These are phyloP conservation scores for Thaumetopoea pityocampa DNA, from an alignment of 1,140 invertebrate genomes.

Conservation along the genomic window DNA sequence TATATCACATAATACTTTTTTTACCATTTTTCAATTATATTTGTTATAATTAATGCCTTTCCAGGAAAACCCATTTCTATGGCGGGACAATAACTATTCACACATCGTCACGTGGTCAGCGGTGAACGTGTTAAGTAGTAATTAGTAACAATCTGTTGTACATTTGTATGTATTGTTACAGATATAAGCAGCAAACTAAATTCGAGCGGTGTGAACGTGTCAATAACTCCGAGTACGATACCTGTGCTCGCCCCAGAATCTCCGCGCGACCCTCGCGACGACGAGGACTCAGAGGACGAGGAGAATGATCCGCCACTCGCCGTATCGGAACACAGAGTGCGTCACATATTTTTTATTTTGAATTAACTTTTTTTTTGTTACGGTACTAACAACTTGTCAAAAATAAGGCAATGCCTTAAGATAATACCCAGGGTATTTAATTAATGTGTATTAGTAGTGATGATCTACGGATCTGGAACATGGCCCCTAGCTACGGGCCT, in stretches of 20 bases:
- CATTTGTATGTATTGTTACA: slow-evolving; percentile 24
- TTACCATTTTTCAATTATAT: no score
- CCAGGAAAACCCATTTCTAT: no score
- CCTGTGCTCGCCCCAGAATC: slow-evolving; percentile 35
- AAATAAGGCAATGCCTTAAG: no score
- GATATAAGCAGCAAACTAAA: slow-evolving; percentile 65
- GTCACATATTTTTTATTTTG: slow-evolving; percentile 8
- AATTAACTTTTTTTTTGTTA: neutral
- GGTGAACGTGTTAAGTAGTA: no score
- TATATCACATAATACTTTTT: no score
- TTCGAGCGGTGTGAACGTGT: slow-evolving; percentile 52
- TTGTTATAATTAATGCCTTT: no score
- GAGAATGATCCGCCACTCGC: slow-evolving; percentile 56
- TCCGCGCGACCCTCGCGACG: slow-evolving; percentile 48
- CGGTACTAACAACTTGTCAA: neutral
- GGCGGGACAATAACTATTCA: neutral
- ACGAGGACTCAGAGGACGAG: slow-evolving; percentile 56
- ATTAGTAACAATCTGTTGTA: no score
- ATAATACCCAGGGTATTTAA: no score
- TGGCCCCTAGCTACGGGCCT: no score
- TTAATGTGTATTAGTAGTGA: no score
- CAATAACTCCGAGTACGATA: slow-evolving; percentile 46
- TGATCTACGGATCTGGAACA: no score
- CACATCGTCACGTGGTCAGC: slow-evolving; percentile 1
- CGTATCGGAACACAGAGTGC: slow-evolving; percentile 40